Base-by-base conservation (phyloP, 2,113 vertebrate species). In the Clarias gariepinus region DNA sequence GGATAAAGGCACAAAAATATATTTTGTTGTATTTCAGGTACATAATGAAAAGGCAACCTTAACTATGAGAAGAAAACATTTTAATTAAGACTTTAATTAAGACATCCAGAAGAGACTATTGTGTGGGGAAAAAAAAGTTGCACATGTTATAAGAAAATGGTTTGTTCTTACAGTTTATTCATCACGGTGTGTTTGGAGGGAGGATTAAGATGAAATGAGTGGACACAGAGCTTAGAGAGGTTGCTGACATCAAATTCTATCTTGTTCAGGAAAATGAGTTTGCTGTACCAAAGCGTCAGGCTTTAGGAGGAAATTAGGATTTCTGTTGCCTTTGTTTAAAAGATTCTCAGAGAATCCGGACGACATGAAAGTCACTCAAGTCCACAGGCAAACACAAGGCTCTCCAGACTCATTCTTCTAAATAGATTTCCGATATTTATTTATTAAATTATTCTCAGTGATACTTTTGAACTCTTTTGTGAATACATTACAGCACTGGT, bases 21-120 rank as follows among this genome's bases (percentile, higher is more conserved):
- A 99, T 99, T 99, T 99, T 99, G 97, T 98, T 98, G 97, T 99
- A 99, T 99, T 97, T 97, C 96, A 98, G 97, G 97, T 97, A 96
- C 98, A 96, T 98, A 97, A 96, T 96, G 96, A 97, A 4, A 97
- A 96, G 95, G 95, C 97, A 96, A 94, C 93, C 92, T 91, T 95
- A 96, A 96, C 94, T 97, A 96, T 96, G 96, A 97, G 93, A 91
- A 41, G 94, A 96, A 47, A 96, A 97, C 93, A 94, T 97, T 95
- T 97, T 94, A 92, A 97, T 96, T 96, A 95, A 95, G 95, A 96
- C 96, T 96, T 96, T 96, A 96, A 97, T 53, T 84, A 82, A 87
- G 82, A 69, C 93, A 91, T 95, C 95, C 96, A 95, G 95, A 96
- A 96, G 94, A 97, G 96, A 96, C 95, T 97, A 96, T 97, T 96